These are phyloP conservation scores for Panopea generosa DNA, from an alignment of 2,888 invertebrate genomes.

Conservation along the genomic window DNA sequence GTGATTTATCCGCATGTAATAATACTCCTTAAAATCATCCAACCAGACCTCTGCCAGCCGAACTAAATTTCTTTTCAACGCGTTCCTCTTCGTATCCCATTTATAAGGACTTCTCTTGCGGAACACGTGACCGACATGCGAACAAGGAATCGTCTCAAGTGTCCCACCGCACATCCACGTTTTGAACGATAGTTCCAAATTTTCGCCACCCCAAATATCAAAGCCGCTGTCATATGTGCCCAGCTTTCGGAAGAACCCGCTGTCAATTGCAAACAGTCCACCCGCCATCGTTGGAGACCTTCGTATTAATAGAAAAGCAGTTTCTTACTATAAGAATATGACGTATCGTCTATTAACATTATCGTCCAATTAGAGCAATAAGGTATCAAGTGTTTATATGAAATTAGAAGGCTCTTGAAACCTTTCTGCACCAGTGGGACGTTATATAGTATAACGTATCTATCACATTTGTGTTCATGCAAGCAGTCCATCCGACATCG, in stretches of 20 bases:
- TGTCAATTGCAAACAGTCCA: constrained; percentile 96
- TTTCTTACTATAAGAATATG: too few species aligned
- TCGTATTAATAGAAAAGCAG: neutral
- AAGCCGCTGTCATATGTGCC: constrained; percentile 95
- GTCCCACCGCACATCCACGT: constrained; percentile 99
- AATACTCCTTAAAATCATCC: constrained; percentile 91
- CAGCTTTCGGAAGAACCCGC: constrained; percentile 92
- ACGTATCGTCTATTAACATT: neutral
- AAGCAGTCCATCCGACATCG: too few species aligned
- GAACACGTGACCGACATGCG: constrained; percentile 98
- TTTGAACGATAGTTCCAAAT: constrained; percentile 98
- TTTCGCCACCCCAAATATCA: constrained; percentile 99
- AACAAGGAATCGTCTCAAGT: constrained; percentile 96
- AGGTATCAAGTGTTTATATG: neutral
- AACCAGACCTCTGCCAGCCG: constrained; percentile 98
- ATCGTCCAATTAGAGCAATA: too few species aligned
- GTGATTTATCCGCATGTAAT: constrained; percentile 67
- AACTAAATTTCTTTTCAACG: constrained; percentile 94
- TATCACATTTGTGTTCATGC: too few species aligned
- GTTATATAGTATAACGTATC: too few species aligned
- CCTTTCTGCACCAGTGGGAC: too few species aligned
- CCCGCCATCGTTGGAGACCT: constrained; percentile 87
- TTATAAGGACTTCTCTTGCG: constrained; percentile 94
- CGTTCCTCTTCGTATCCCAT: constrained; percentile 89
- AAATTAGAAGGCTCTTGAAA: neutral